Evolutionary conservation across 2,113 vertebrate species (phyloP).

Genomic region (Oncorhynchus masou): DNA sequence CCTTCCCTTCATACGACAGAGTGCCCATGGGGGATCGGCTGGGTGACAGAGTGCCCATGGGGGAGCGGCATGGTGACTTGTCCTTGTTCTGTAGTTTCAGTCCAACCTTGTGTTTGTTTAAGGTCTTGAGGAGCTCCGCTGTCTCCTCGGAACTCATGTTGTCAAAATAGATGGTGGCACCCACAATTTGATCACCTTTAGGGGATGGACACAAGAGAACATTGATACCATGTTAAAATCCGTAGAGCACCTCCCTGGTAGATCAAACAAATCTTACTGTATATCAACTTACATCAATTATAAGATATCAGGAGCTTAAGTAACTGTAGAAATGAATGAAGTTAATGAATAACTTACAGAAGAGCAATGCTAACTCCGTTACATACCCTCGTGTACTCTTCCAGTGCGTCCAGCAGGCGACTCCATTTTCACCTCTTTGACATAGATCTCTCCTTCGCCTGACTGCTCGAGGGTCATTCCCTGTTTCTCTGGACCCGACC

Average conservation of each 20-base stretch:
- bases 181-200: constrained; percentile 91
- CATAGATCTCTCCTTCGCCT: constrained; percentile 81
- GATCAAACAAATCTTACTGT: background rate
- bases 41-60: constrained; percentile 72
- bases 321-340: background rate
- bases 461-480: constrained; percentile 88
- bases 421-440: constrained; percentile 85
- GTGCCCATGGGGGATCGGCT: constrained; percentile 78
- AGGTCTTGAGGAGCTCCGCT: constrained; percentile 81
- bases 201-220: background rate
- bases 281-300: too few relatives aligned
- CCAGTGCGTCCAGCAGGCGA: constrained; percentile 86
- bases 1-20: constrained; percentile 71
- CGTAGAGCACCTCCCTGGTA: background rate
- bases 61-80: constrained; percentile 78
- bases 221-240: background rate
- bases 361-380: background rate
- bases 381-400: constrained; percentile 85
- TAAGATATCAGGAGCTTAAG: background rate
- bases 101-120: constrained; percentile 88
- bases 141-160: constrained; percentile 89
- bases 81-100: constrained; percentile 92
- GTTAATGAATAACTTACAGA: background rate
- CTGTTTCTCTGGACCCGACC: constrained; percentile 86
- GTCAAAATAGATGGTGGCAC: constrained; percentile 94